These are phyloP conservation scores for Pseudomyrmex sp. DNA, from an alignment of 1,140 invertebrate genomes.

Conservation along the genomic window DNA sequence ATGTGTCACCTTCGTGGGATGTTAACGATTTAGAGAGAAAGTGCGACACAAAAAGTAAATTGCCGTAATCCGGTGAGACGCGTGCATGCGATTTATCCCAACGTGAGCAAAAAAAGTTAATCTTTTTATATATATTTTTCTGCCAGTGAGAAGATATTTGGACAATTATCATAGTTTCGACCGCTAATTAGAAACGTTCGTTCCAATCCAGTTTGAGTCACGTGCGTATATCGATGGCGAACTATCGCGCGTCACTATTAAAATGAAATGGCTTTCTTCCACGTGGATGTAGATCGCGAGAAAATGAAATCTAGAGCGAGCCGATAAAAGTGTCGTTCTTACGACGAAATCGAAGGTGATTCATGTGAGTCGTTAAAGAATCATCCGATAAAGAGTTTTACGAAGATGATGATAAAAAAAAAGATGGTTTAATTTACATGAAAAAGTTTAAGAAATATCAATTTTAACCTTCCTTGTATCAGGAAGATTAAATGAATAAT, in stretches of 20 bases:
- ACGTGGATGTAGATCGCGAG: conserved; percentile 40
- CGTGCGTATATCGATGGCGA: conserved; percentile 18
- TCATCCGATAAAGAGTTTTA: conserved; percentile 24
- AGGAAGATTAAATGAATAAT: too few species aligned
- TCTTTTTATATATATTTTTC: conserved; percentile 1
- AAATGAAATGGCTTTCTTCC: conserved; percentile 23
- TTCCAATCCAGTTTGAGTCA: conserved; percentile 5
- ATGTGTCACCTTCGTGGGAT: conserved; percentile 60
- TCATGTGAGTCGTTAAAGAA: not conserved
- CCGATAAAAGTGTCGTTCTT: conserved; percentile 19
- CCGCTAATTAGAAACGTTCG: conserved; percentile 22
- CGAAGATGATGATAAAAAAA: conserved; percentile 8
- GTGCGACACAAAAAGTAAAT: conserved; percentile 76
- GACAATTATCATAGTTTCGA: conserved; percentile 15
- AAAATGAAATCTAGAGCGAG: conserved; percentile 54
- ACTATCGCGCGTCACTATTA: conserved; percentile 31
- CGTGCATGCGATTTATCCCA: conserved; percentile 42
- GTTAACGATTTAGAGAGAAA: conserved; percentile 78
- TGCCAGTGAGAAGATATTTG: conserved; percentile 13
- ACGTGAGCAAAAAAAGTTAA: not conserved
- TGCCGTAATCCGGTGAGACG: conserved; percentile 54
- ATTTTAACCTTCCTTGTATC: too few species aligned
- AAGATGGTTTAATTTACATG: not conserved
- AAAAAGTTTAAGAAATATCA: too few species aligned
- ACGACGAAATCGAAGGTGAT: conserved; percentile 42